Conservation (phyloP, 2,113 vertebrate species). For the Lepus americanus region DNA sequence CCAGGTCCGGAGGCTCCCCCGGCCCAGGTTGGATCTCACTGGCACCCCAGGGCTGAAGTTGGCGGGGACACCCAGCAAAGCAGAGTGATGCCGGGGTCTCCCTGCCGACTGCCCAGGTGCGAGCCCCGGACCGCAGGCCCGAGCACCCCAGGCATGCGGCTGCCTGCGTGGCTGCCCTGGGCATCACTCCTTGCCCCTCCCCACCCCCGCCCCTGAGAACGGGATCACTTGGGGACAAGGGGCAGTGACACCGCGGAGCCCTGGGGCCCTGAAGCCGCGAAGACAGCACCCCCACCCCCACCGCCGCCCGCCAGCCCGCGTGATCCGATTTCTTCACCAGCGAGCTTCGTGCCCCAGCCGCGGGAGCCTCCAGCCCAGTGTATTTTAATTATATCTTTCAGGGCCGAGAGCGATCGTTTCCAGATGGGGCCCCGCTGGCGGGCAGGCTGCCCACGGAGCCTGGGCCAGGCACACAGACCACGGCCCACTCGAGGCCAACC, state of each 20-base stretch:
- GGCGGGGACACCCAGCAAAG: no score
- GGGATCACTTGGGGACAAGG: accelerated
- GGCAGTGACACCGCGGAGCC: neutral
- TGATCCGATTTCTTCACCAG: constrained; percentile 67
- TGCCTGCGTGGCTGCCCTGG: neutral
- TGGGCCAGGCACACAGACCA: neutral
- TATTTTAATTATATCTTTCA: constrained; percentile 81
- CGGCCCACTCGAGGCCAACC: neutral
- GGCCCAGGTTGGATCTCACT: no score
- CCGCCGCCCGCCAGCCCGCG: neutral
- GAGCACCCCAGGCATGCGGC: no score
- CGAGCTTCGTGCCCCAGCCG: constrained; percentile 45
- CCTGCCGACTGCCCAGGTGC: accelerated
- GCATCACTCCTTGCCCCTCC: neutral
- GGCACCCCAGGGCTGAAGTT: no score
- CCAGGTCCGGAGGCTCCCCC: no score
- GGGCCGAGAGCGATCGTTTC: constrained; percentile 71
- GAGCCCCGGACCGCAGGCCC: no score
- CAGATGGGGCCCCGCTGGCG: constrained; percentile 69
- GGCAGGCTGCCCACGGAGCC: neutral
- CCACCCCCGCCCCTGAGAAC: accelerated
- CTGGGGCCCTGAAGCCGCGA: no score
- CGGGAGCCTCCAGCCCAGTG: constrained; percentile 61
- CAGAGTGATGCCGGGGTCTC: accelerated
- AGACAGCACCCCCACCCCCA: neutral